phyloP scores from a whole-genome alignment of 1,140 invertebrate genomes.

The Temnothorax longispinosus region DNA sequence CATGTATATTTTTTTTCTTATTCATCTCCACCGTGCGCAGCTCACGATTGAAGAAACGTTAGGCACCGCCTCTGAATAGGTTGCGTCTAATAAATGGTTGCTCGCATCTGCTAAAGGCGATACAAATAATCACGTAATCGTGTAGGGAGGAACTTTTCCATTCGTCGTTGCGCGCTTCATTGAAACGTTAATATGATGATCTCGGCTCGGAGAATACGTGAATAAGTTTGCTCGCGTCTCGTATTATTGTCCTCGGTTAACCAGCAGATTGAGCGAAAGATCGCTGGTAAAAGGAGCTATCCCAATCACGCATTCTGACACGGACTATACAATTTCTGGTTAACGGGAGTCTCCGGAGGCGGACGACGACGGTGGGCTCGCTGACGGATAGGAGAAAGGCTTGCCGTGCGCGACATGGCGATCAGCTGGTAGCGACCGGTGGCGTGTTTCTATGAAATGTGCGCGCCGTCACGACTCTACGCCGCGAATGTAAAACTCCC shows the following conservation, averaged over 20 bases:
- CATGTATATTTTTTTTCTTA: neutral
- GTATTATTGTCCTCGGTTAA: neutral
- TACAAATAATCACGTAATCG: neutral
- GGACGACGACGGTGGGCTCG: slow-evolving; percentile 17
- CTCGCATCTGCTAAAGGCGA: neutral
- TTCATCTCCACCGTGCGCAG: neutral
- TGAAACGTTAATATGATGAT: neutral
- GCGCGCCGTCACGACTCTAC: neutral
- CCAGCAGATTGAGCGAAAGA: neutral
- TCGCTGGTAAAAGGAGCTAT: neutral
- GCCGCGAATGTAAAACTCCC: neutral
- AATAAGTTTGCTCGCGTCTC: neutral
- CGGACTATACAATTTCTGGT: slow-evolving; percentile 30
- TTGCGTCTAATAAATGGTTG: neutral
- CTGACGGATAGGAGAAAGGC: slow-evolving; percentile 53
- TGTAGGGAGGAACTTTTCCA: neutral
- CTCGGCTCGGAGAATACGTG: neutral
- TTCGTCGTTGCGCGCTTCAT: neutral
- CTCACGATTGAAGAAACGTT: neutral
- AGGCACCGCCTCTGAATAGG: neutral
- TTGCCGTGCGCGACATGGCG: neutral
- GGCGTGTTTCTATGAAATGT: slow-evolving; percentile 28
- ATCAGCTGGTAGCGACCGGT: slow-evolving; percentile 44
- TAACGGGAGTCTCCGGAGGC: slow-evolving; percentile 45
- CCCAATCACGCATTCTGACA: slow-evolving; percentile 1